Evolutionary conservation across 2,888 invertebrate genomes (phyloP).

Genomic region (Zonitis immaculata): DNA sequence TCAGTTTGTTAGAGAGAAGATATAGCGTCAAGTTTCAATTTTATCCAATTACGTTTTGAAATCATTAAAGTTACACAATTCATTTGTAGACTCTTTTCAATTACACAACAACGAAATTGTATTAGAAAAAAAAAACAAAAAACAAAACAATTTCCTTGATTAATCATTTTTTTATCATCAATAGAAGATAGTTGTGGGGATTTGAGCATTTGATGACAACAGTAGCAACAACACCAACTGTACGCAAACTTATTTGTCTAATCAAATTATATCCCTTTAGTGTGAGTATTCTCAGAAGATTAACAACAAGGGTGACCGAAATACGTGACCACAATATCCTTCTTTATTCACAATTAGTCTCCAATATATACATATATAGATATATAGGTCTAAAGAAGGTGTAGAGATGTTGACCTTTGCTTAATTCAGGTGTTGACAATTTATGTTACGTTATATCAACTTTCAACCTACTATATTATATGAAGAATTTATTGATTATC

Average conservation of each 20-base stretch:
- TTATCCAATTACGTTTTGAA: background rate
- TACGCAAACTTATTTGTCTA: too few relatives aligned
- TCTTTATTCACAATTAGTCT: conserved; percentile 10
- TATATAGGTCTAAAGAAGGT: too few relatives aligned
- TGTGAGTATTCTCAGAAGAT: conserved; percentile 10
- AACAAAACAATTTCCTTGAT: too few relatives aligned
- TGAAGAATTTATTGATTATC: background rate
- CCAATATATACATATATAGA: too few relatives aligned
- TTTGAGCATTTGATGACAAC: background rate
- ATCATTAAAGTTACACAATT: background rate
- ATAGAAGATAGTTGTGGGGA: background rate
- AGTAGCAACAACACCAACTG: background rate
- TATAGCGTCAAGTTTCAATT: background rate
- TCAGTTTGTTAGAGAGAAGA: background rate
- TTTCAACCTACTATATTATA: background rate
- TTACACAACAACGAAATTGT: too few relatives aligned
- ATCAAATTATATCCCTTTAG: too few relatives aligned
- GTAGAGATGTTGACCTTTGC: background rate
- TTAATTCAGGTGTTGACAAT: conserved; percentile 2
- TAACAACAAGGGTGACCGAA: conserved; percentile 6
- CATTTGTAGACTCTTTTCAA: background rate
- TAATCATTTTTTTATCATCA: too few relatives aligned
- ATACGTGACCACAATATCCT: conserved; percentile 18
- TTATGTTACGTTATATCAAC: background rate
- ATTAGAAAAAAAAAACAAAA: too few relatives aligned